Evolutionary conservation across 2,888 invertebrate species (phyloP).

Genomic region (Gortyna flavago): DNA sequence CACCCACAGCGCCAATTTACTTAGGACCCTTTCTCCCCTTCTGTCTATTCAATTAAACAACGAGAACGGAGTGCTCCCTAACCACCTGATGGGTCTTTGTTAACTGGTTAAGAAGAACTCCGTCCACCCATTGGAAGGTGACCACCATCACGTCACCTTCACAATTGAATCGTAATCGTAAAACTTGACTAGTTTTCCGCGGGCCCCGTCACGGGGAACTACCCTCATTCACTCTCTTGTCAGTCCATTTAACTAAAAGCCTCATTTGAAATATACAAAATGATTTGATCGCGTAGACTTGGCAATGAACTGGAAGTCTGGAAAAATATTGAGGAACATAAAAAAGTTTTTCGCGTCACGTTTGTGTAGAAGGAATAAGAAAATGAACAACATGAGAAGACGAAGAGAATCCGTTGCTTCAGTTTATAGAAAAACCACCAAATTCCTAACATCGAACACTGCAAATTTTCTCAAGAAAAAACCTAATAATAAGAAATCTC

Average conservation of each 20-base stretch:
- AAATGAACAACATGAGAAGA: conserved; percentile 74
- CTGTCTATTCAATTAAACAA: conserved; percentile 45
- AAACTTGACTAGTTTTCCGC: conserved; percentile 80
- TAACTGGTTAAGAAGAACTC: conserved; percentile 72
- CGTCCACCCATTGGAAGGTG: conserved; percentile 81
- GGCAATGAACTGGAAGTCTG: conserved; percentile 60
- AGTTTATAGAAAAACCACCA: conserved; percentile 86
- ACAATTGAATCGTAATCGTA: conserved; percentile 82
- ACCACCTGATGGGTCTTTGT: conserved; percentile 66
- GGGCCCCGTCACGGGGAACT: conserved; percentile 73
- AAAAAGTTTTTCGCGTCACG: conserved; percentile 66
- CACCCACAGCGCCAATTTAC: conserved; percentile 72
- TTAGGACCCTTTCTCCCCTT: conserved; percentile 68
- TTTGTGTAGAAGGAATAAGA: conserved; percentile 68
- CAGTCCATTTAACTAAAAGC: conserved; percentile 48
- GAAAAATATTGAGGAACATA: conserved; percentile 65
- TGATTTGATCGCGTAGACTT: conserved; percentile 54
- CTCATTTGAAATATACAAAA: conserved; percentile 68
- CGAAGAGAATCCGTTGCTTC: conserved; percentile 85
- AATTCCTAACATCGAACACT: conserved; percentile 83
- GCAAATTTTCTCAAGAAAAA: conserved; percentile 81
- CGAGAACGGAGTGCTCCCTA: conserved; percentile 45
- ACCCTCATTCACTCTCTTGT: conserved; percentile 69
- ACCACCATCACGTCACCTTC: conserved; percentile 83
- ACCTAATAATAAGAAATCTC: conserved; percentile 78